Percentiles rank a stretch among this genome's conserved stretches.
Evolutionary conservation across 2,113 vertebrate species (phyloP).

Genomic region (Trogon surrucura): DNA sequence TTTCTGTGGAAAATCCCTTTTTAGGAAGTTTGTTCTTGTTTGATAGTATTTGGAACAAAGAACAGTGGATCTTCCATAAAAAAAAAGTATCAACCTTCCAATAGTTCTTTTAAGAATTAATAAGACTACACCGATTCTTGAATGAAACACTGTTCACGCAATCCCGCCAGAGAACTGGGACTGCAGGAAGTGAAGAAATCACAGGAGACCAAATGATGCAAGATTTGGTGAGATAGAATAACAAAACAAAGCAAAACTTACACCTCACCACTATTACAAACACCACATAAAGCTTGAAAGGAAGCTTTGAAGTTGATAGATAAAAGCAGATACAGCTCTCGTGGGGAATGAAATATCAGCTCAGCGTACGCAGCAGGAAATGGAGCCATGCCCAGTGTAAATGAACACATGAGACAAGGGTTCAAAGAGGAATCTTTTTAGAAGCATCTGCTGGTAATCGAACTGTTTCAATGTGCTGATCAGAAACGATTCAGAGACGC

Average conservation of each 20-base stretch:
- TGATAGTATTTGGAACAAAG: background rate
- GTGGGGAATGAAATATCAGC: background rate
- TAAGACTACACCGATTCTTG: background rate
- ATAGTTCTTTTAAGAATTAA: background rate
- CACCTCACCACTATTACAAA: background rate
- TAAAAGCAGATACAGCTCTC: constrained; percentile 20
- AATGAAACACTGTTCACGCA: background rate
- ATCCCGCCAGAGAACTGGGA: background rate
- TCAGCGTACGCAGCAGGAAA: background rate
- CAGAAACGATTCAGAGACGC: fast-evolving
- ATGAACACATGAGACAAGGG: background rate
- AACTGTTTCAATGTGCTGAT: background rate
- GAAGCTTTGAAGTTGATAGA: constrained; percentile 9
- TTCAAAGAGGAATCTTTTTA: background rate
- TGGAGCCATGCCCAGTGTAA: background rate
- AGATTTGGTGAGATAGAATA: constrained; percentile 16
- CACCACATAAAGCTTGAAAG: background rate
- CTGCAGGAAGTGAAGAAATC: constrained; percentile 52
- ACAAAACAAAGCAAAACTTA: background rate
- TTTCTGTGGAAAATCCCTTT: background rate
- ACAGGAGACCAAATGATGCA: background rate
- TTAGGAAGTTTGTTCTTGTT: background rate
- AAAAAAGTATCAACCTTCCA: background rate
- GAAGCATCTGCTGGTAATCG: background rate
- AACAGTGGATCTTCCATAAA: background rate